These are phyloP conservation scores for Merluccius polli DNA, from an alignment of 2,797 vertebrate species.

Conservation along the genomic window DNA sequence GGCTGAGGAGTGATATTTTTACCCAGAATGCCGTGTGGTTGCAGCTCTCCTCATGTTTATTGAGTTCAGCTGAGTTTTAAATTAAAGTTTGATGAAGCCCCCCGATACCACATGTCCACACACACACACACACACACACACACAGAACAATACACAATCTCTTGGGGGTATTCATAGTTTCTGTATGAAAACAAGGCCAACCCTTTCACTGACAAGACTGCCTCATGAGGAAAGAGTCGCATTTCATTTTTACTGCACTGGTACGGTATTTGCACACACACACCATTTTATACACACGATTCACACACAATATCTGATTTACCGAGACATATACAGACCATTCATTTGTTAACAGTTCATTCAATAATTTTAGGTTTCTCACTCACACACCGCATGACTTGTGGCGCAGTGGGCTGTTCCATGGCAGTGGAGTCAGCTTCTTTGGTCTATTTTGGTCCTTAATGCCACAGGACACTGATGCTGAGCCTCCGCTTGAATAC, in stretches of 20 bases:
- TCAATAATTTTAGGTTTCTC: not conserved
- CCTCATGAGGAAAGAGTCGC: not conserved
- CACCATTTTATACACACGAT: conserved; percentile 1
- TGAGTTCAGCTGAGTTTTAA: conserved; percentile 47
- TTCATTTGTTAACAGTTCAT: not conserved
- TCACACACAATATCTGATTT: conserved; percentile 35
- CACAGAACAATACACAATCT: not conserved
- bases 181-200: conserved; percentile 1
- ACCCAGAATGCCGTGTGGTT: conserved; percentile 40
- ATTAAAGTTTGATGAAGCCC: conserved; percentile 60
- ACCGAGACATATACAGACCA: not conserved
- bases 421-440: conserved; percentile 46
- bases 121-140: not conserved
- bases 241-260: not conserved
- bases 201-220: not conserved
- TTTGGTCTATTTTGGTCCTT: conserved; percentile 59
- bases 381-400: conserved; percentile 20
- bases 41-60: conserved; percentile 53
- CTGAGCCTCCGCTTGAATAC: conserved; percentile 57
- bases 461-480: conserved; percentile 57
- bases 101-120: conserved; percentile 28
- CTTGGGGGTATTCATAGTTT: not conserved
- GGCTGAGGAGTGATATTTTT: conserved; percentile 28
- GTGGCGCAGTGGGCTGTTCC: conserved; percentile 9
- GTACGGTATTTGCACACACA: not conserved